phyloP scores from a whole-genome alignment of 2,888 invertebrate species.

The Cheilosia grossa region DNA sequence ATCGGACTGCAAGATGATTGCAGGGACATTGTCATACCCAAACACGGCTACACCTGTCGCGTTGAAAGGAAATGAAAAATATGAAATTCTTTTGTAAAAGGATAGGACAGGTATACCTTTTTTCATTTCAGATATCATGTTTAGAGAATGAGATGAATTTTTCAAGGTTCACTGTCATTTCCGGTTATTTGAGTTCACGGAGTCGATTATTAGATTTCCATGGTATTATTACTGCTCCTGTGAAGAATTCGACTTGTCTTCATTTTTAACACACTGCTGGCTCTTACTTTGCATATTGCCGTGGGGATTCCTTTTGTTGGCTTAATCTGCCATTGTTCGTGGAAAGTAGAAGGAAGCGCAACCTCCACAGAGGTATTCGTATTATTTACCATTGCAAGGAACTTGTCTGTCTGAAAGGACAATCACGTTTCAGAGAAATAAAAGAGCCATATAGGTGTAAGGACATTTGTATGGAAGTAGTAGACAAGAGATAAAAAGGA shows the following conservation, averaged over 20 bases:
- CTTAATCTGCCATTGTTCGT: slow-evolving; percentile 13
- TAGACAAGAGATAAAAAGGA: slow-evolving; percentile 18
- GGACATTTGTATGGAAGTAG: slow-evolving; percentile 4
- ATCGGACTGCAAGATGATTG: slow-evolving; percentile 11
- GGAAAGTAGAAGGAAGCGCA: background rate
- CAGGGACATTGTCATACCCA: background rate
- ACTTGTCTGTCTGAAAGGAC: slow-evolving; percentile 22
- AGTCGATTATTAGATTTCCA: slow-evolving; percentile 39
- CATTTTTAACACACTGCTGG: slow-evolving; percentile 19
- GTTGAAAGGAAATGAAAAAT: background rate
- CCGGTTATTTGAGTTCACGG: slow-evolving; percentile 30
- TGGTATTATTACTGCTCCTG: slow-evolving; percentile 1
- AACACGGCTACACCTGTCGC: background rate
- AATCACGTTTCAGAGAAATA: background rate
- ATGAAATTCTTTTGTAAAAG: slow-evolving; percentile 22
- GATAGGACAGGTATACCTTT: background rate
- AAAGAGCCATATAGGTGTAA: background rate
- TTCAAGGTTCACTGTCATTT: slow-evolving; percentile 25
- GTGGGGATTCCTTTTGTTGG: background rate
- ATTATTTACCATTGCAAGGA: slow-evolving; percentile 37
- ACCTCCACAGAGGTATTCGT: background rate
- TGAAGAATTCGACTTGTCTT: background rate
- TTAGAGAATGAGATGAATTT: slow-evolving; percentile 26
- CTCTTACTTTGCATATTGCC: background rate
- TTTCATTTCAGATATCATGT: background rate